Evolutionary conservation across 2,797 vertebrate species (phyloP), one percentile per base, ranked within the genome.

Genomic region (Borostomias antarcticus): DNA sequence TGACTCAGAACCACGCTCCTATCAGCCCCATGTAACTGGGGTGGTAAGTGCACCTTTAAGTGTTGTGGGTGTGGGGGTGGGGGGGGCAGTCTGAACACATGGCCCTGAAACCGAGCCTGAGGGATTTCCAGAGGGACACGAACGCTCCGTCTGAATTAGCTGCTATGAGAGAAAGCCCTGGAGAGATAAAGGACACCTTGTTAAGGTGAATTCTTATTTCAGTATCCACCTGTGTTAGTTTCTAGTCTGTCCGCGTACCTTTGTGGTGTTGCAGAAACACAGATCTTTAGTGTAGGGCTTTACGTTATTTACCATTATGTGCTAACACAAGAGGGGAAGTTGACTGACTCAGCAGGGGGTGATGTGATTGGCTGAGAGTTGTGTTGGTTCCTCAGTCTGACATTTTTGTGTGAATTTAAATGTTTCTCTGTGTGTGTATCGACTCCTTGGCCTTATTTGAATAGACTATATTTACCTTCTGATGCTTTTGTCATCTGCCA

Each of bases 261-360:
- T 35, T 35, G 32, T 35, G 32, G 32, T 4, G 6, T 48, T 48
- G 21, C 45, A 2, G 15, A n/a, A n/a, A 48, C 45, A 48, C 45
- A 56, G 1, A 67, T 45, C 8, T 26, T 32, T 48, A 11, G 5
- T 52, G 8, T 40, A 33, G 11, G 2, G 5, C 13, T 40, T 74
- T 66, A 61, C 29, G 1, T 66, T 29, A 62, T 67, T 15, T 43
- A 30, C 65, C 8, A 64, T 62, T 64, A n/a, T n/a, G n/a, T n/a
- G n/a, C n/a, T n/a, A n/a, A n/a, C n/a, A n/a, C n/a, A n/a, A n/a
- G n/a, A n/a, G n/a, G n/a, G n/a, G n/a, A n/a, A n/a, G n/a, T n/a
- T n/a, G n/a, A n/a, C n/a, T n/a, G n/a, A n/a, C n/a, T n/a, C n/a
- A n/a, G 68, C 48, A 25, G 4, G 35, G 29, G 7, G 26, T 59